These are phyloP conservation scores for Myathropa florea DNA, from an alignment of 2,888 invertebrate genomes.

Conservation along the genomic window DNA sequence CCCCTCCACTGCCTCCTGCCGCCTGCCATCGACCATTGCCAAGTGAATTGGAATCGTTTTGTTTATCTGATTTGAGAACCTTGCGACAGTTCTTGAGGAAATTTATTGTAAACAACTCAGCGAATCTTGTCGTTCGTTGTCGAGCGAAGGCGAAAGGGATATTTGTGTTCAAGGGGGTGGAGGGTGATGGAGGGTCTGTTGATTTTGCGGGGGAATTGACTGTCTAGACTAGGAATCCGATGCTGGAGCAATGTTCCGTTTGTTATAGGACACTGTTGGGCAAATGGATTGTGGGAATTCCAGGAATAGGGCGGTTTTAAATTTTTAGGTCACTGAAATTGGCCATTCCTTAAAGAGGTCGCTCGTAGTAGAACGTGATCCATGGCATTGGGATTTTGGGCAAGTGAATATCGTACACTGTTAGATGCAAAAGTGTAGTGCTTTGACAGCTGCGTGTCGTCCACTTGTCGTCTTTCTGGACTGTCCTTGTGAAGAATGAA, in stretches of 20 bases:
- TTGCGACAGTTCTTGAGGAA: background rate
- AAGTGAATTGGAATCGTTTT: constrained; percentile 28
- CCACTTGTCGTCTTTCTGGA: too few species aligned
- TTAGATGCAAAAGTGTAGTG: too few species aligned
- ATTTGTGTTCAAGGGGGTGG: too few species aligned
- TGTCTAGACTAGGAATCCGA: background rate
- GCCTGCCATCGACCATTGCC: background rate
- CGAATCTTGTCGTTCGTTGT: background rate
- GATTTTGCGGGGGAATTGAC: background rate
- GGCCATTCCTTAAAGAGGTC: background rate
- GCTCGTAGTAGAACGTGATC: background rate
- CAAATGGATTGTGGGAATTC: background rate
- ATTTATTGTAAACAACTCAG: background rate
- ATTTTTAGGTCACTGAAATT: background rate
- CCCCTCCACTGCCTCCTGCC: background rate
- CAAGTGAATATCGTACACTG: too few species aligned
- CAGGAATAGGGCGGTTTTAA: background rate
- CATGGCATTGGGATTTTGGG: background rate
- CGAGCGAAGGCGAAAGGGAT: background rate
- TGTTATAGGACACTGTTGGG: background rate
- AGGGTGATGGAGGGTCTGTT: background rate
- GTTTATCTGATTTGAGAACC: constrained; percentile 34
- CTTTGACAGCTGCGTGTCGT: too few species aligned
- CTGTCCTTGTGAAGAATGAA: too few species aligned
- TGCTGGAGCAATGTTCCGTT: background rate